Evolutionary conservation across 2,888 invertebrate genomes (phyloP), one percentile per base, ranked within the genome.

Genomic region (Andrena dorsata): DNA sequence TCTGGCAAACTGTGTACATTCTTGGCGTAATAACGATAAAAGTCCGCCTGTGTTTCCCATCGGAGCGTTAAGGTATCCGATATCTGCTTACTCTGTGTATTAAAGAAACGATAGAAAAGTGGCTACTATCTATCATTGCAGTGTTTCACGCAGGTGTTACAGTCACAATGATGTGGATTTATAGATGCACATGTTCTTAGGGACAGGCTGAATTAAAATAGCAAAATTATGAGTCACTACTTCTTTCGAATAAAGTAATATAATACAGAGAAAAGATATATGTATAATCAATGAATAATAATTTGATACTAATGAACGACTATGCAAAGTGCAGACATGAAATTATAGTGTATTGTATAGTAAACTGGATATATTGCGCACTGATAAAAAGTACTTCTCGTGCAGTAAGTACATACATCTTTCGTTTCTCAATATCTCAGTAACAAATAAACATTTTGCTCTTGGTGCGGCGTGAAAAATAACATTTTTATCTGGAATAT

Each of bases 21-120:
- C 51, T 49, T 64, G 72, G 26, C 60, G 32, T 53, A 70, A 49
- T 32, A 30, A 32, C 13, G 74, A 73, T 72, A 76, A 72, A 63
- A 28, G 26, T 56, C 16, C 16, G 63, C 51, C 13, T 47, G 20
- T 56, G 28, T 66, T 64, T 68, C 51, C 8, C 74, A n/a, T 47
- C 41, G 32, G 8, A 8, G 35, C 7, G 32, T 28, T 35, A 56
- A 68, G 53, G 35, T 51, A 63, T 8, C 10, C 30, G 58, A 64
- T 73, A 65, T 58, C 68, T 69, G 49, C 73, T 81, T 69, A 16
- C 56, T 69, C 47, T 26, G 2, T 41, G 16, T 16, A 41, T 61
- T 71, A 53, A n/a, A 58, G n/a, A 13, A 35, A 41, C 41, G 32
- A 30, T 16, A n/a, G 41, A 68, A 68, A 49, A 60, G 51, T 41